A percentile compares a stretch with the other conserved stretches of the same genome.
phyloP scores from a whole-genome alignment of 2,797 vertebrate species.

The Myoxocephalus aenaeus region DNA sequence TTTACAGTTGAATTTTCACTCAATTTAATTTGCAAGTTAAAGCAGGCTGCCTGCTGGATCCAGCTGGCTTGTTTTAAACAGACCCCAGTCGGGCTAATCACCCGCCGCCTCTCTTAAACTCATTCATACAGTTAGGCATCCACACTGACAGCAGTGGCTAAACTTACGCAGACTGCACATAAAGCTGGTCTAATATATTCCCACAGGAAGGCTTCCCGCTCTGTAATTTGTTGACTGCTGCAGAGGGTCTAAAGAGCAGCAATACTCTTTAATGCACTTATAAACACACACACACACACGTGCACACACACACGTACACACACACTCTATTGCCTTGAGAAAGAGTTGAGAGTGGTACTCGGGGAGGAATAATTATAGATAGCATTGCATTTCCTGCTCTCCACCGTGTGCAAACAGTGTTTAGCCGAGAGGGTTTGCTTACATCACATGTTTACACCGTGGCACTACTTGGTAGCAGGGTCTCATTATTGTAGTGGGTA shows the following conservation, averaged over 20 bases:
- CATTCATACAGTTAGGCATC: conserved; percentile 64
- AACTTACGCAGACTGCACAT: conserved; percentile 57
- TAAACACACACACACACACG: conserved; percentile 35
- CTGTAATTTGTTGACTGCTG: conserved; percentile 76
- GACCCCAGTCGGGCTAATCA: conserved; percentile 51
- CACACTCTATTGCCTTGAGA: conserved; percentile 50
- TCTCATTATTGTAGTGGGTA: conserved; percentile 43
- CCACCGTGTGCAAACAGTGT: conserved; percentile 63
- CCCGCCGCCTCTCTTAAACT: conserved; percentile 53
- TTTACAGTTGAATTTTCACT: conserved; percentile 36
- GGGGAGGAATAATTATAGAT: conserved; percentile 74
- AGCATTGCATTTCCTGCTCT: conserved; percentile 71
- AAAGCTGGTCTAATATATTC: conserved; percentile 72
- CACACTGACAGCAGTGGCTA: conserved; percentile 48
- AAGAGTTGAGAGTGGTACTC: conserved; percentile 61
- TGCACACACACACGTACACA: conserved; percentile 4
- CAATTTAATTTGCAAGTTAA: conserved; percentile 46
- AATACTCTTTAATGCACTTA: conserved; percentile 69
- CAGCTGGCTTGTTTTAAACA: conserved; percentile 50
- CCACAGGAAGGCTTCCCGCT: conserved; percentile 73
- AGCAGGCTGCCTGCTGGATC: conserved; percentile 25
- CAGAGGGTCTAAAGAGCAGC: conserved; percentile 72
- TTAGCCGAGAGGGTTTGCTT: conserved; percentile 60
- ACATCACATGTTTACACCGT: conserved; percentile 63
- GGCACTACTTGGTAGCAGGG: conserved; percentile 50